A percentile compares a stretch with the other conserved stretches of the same genome.
phyloP scores from a whole-genome alignment of 2,888 invertebrate species.

The Dexiosoma caninum region DNA sequence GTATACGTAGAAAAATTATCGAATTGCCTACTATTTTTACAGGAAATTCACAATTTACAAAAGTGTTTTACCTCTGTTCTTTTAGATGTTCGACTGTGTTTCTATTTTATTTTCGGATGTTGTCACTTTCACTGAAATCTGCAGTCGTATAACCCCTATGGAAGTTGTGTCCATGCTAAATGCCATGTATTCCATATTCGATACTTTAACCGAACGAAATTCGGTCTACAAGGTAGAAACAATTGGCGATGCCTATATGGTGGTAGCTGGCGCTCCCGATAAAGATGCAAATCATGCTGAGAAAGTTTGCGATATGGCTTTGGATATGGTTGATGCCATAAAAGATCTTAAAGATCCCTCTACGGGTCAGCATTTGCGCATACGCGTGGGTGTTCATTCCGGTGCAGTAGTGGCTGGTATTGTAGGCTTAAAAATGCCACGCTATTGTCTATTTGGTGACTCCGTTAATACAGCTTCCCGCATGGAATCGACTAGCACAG shows the following conservation, averaged over 20 bases:
- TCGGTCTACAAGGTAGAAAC: conserved; percentile 98
- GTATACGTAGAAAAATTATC: too few relatives aligned
- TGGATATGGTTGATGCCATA: conserved; percentile 97
- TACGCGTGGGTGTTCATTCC: conserved; percentile 92
- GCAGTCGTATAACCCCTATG: conserved; percentile 96
- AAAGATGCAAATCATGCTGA: conserved; percentile 94
- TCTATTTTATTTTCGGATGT: conserved; percentile 98
- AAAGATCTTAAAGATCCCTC: conserved; percentile 94
- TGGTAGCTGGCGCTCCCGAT: conserved; percentile 96
- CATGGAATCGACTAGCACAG: conserved; percentile 94
- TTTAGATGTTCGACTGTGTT: conserved; percentile 96
- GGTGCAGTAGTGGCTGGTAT: conserved; percentile 96
- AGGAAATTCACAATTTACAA: too few relatives aligned
- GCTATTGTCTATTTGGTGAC: conserved; percentile 85
- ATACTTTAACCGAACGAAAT: conserved; percentile 94
- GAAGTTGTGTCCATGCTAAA: conserved; percentile 98
- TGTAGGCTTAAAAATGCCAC: conserved; percentile 95
- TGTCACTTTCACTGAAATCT: conserved; percentile 98
- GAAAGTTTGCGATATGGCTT: conserved; percentile 95
- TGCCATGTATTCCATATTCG: conserved; percentile 98
- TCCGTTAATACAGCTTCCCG: conserved; percentile 94
- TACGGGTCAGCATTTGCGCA: conserved; percentile 89
- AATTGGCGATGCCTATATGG: conserved; percentile 99
- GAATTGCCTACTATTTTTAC: too few relatives aligned
- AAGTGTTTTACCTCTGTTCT: neutral